phyloP scores from a whole-genome alignment of 1,140 invertebrate genomes.

The Papilio aristodemus region DNA sequence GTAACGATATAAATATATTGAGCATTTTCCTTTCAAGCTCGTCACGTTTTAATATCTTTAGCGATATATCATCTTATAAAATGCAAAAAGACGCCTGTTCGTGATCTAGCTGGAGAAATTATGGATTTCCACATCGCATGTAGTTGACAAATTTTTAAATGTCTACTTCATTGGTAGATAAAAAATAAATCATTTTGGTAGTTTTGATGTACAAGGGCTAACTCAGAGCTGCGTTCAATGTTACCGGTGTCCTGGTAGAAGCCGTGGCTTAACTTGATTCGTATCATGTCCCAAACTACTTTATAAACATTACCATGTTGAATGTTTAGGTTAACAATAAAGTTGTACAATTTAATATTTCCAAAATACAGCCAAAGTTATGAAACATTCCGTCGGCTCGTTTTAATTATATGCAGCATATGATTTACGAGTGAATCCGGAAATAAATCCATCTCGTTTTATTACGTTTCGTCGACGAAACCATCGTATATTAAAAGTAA shows the following conservation, averaged over 20 bases:
- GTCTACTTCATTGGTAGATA: too few species aligned
- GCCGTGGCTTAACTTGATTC: too few species aligned
- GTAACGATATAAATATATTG: background rate
- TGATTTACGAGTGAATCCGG: constrained; percentile 11
- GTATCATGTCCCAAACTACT: background rate
- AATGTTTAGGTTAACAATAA: background rate
- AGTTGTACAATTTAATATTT: background rate
- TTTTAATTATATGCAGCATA: constrained; percentile 23
- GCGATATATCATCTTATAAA: background rate
- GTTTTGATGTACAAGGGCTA: too few species aligned
- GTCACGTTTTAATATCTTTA: constrained; percentile 1
- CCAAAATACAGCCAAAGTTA: background rate
- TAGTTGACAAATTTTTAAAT: too few species aligned
- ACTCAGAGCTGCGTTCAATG: too few species aligned
- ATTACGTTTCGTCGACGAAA: constrained; percentile 21
- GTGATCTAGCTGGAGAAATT: background rate
- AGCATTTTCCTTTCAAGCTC: background rate
- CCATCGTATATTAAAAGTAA: constrained; percentile 22
- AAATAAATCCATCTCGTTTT: constrained; percentile 18
- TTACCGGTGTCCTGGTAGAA: too few species aligned
- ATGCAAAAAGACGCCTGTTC: background rate
- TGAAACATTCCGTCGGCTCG: background rate
- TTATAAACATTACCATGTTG: background rate
- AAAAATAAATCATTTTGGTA: too few species aligned
- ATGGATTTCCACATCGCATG: background rate